These are phyloP conservation scores for Sparidentex hasta DNA, from an alignment of 2,797 vertebrate genomes.

Conservation along the genomic window DNA sequence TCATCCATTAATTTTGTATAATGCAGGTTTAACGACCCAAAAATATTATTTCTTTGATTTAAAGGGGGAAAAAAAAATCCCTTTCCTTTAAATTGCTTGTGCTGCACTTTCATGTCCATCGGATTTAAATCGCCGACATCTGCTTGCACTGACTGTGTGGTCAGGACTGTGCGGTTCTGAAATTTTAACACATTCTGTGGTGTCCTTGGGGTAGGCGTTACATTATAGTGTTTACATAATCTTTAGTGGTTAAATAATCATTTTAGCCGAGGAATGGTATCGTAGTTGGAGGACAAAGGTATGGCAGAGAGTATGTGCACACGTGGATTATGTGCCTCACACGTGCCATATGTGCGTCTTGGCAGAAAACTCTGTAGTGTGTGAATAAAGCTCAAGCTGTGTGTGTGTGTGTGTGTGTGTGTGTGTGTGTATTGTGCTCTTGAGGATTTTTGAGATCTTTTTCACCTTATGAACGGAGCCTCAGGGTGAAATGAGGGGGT, in stretches of 20 bases:
- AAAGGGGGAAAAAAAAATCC: too few relatives aligned
- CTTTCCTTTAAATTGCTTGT: not conserved
- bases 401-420: slow-evolving; percentile 18
- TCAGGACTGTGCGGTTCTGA: not conserved
- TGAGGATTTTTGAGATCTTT: slow-evolving; percentile 52
- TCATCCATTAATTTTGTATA: too few relatives aligned
- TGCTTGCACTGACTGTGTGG: slow-evolving; percentile 6
- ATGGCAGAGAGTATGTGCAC: slow-evolving; percentile 34
- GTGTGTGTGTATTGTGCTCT: slow-evolving; percentile 41
- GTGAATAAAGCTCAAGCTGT: slow-evolving; percentile 32
- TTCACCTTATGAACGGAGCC: slow-evolving; percentile 51
- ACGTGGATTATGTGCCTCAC: slow-evolving; percentile 58
- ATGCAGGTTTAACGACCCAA: too few relatives aligned
- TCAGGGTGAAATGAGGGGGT: slow-evolving; percentile 49
- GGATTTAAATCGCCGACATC: not conserved
- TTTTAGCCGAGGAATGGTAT: slow-evolving; percentile 27
- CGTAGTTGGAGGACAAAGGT: slow-evolving; percentile 21
- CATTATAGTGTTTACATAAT: slow-evolving; percentile 20
- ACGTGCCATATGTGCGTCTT: slow-evolving; percentile 64
- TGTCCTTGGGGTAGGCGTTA: not conserved
- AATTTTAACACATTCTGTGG: not conserved
- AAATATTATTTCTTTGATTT: not conserved
- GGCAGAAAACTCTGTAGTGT: slow-evolving; percentile 51
- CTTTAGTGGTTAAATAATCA: slow-evolving; percentile 19
- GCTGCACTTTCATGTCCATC: not conserved